A percentile compares a stretch with the other conserved stretches of the same genome.
Evolutionary conservation across 2,888 invertebrate genomes (phyloP).

Genomic region (Thecocarcelia acutangulata): DNA sequence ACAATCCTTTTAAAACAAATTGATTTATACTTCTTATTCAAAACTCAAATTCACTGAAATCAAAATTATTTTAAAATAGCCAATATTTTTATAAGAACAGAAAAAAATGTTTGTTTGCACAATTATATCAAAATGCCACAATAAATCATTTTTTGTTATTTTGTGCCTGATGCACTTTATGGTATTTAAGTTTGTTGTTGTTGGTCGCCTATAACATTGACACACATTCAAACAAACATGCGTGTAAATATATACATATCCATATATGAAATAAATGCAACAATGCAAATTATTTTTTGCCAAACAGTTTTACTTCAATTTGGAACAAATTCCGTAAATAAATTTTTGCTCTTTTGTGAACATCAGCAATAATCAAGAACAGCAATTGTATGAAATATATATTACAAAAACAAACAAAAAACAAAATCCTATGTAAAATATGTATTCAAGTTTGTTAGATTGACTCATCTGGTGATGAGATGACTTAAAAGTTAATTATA

Average conservation of each 20-base stretch:
- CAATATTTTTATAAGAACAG: neutral
- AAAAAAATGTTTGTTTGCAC: neutral
- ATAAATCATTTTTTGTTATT: slow-evolving; percentile 65
- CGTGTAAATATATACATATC: neutral
- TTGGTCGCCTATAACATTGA: slow-evolving; percentile 31
- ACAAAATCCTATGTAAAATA: neutral
- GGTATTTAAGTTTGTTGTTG: slow-evolving; percentile 51
- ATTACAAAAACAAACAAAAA: neutral
- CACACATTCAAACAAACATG: slow-evolving; percentile 5
- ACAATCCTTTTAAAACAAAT: too few species aligned
- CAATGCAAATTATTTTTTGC: slow-evolving; percentile 22
- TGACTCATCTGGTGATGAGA: too few species aligned
- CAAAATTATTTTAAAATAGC: too few species aligned
- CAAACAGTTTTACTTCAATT: slow-evolving; percentile 6
- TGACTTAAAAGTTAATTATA: too few species aligned
- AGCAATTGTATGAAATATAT: slow-evolving; percentile 15
- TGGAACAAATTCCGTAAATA: slow-evolving; percentile 25
- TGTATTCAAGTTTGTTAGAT: too few species aligned
- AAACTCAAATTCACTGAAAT: too few species aligned
- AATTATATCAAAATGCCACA: slow-evolving; percentile 20
- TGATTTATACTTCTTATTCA: too few species aligned
- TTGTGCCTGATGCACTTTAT: slow-evolving; percentile 67
- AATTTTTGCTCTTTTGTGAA: slow-evolving; percentile 27
- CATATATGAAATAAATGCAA: slow-evolving; percentile 35
- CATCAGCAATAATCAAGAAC: slow-evolving; percentile 56